Percentiles rank a stretch among this genome's conserved stretches.
Evolutionary conservation across 1,140 invertebrate genomes (phyloP).

Genomic region (Conopomorpha cramerella): DNA sequence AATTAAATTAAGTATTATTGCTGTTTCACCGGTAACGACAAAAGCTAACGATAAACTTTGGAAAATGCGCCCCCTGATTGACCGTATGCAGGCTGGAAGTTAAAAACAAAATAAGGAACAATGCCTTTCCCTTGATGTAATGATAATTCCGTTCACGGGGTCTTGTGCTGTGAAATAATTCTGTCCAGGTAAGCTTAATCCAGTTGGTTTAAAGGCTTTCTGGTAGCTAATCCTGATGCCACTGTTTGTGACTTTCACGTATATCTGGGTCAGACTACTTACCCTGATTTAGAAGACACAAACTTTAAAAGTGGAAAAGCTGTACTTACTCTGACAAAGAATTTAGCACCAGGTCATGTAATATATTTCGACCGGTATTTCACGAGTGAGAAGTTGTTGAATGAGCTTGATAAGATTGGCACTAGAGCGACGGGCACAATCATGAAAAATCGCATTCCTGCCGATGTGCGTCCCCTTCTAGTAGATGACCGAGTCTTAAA

Average conservation of each 20-base stretch:
- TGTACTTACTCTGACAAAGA: constrained; percentile 5
- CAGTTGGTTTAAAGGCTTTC: constrained; percentile 7
- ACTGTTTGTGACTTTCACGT: constrained; percentile 5
- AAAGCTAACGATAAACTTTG: constrained; percentile 6
- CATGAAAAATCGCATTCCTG: constrained; percentile 9
- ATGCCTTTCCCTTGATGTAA: constrained; percentile 2
- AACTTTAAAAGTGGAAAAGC: constrained; percentile 9
- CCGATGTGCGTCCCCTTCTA: not conserved
- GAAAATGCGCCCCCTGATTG: constrained; percentile 9
- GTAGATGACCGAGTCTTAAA: constrained; percentile 4
- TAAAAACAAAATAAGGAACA: constrained; percentile 1
- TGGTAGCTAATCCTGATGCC: constrained; percentile 7
- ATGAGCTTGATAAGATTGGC: constrained; percentile 4
- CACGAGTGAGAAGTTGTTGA: constrained; percentile 5
- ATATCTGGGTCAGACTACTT: constrained; percentile 10
- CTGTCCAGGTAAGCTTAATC: constrained; percentile 6
- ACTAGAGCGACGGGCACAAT: constrained; percentile 9
- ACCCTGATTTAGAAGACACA: constrained; percentile 4
- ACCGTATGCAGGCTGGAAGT: constrained; percentile 3
- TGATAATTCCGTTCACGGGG: too few species aligned
- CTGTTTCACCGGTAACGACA: constrained; percentile 2
- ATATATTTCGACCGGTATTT: constrained; percentile 13
- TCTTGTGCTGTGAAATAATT: constrained; percentile 6
- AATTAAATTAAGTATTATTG: too few species aligned
- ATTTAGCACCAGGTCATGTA: constrained; percentile 7